Base-by-base conservation (phyloP, 2,888 invertebrate genomes). In the Patella depressa region DNA sequence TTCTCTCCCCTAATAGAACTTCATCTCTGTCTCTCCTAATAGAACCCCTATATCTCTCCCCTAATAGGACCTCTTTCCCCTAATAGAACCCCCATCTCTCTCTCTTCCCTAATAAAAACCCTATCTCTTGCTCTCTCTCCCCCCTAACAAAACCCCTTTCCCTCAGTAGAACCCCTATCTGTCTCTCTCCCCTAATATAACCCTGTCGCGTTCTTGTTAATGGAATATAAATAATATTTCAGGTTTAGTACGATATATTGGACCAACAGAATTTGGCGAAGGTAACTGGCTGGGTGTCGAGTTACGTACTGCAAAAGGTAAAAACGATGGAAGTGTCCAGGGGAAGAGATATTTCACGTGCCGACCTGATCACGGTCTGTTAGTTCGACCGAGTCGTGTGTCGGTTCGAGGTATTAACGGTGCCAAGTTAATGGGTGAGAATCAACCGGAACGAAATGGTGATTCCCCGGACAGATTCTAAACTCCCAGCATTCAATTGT, bases 251-350 rank as follows among this genome's bases (percentile, higher is more conserved):
- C 85, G 90, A 53, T 93, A 91, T 82, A 90, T 92, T 76, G 93
- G 93, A 72, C 87, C 89, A 5, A 92, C 92, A 24, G 91, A 92
- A 57, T 93, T 93, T 83, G 91, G 92, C n/a, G 92, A 92, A 34
- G 93, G 93, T 4, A 86, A 91, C 12, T 93, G 93, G 93, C 87
- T 93, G 15, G 93, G 93, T 5, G 90, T 93, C 24, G 93, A 93
- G 83, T 86, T 93, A 72, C 83, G 92, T 59, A 88, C 89, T 45
- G 86, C 92, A 3, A 90, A 90, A 78, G 92, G 92, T 72, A 90
- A 89, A 81, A 90, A 92, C 79, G 91, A 92, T 77, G 92, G 92
- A 9, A 82, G 83, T n/a, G 91, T 92, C 3, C 88, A 89, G 72
- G 91, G 90, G 34, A 87, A 85, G 77, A 83, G 90, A 9, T 92